These are phyloP conservation scores for Drosophila eohydei DNA, from an alignment of 2,888 invertebrate species.

Conservation along the genomic window DNA sequence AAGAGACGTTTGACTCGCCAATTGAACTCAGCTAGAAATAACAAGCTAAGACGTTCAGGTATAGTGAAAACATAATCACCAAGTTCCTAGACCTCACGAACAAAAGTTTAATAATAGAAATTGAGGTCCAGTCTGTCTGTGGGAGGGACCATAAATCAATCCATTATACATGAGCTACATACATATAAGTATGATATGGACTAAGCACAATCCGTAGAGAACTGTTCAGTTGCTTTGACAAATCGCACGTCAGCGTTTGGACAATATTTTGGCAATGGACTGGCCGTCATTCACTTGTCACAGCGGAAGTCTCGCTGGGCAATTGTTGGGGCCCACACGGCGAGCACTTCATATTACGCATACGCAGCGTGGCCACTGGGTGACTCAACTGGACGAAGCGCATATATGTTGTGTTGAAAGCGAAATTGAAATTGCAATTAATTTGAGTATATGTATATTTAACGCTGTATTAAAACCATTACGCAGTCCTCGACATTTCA, in stretches of 20 bases:
- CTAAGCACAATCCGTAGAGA: conserved; percentile 12
- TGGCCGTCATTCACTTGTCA: conserved; percentile 64
- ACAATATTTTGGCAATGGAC: conserved; percentile 53
- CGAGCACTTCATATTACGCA: conserved; percentile 53
- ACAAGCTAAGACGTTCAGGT: not conserved
- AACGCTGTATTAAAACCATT: conserved; percentile 24
- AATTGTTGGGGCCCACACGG: conserved; percentile 40
- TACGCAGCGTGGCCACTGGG: conserved; percentile 68
- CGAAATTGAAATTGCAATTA: conserved; percentile 54
- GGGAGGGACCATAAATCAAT: conserved; percentile 64
- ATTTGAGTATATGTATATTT: conserved; percentile 28
- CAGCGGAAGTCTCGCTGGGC: conserved; percentile 40
- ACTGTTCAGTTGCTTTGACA: conserved; percentile 57
- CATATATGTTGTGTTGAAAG: conserved; percentile 33
- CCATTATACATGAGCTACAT: conserved; percentile 27
- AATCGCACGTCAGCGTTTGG: conserved; percentile 58
- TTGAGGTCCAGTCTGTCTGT: conserved; percentile 37
- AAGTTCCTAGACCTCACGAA: conserved; percentile 21
- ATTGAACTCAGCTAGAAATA: not conserved
- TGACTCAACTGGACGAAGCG: conserved; percentile 41
- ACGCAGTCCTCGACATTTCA: conserved; percentile 37
- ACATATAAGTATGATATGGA: conserved; percentile 40
- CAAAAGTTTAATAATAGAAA: conserved; percentile 28
- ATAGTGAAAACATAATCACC: conserved; percentile 20
- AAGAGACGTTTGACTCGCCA: not conserved